Evolutionary conservation across 2,113 vertebrate species (phyloP), one percentile per base, ranked within the genome.

Genomic region (Fukomys damarensis): DNA sequence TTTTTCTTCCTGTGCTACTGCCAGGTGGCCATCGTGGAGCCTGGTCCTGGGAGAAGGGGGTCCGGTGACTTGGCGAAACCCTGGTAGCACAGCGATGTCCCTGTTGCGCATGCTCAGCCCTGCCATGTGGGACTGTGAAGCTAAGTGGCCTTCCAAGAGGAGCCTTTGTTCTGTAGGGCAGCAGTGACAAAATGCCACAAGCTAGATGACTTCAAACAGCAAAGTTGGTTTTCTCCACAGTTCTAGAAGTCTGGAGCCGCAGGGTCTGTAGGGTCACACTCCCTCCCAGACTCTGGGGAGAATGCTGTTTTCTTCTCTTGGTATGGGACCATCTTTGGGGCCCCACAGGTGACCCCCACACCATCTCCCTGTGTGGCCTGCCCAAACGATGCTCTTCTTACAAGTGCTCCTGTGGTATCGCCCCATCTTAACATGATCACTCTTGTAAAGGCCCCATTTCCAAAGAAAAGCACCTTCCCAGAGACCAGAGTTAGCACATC

Each of bases 21-120:
- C 0, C 0, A 59, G 20, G 32, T 1, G 20, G 52, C 52, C 11
- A 0, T 7, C 1, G 0, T 0, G 16, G 56, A 35, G 54, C 84
- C 16, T 0, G 1, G 24, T 72, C n/a, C 24, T 11, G 52, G 30
- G 35, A 32, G 30, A 81, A 7, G 0, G 22, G 22, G 32, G 41
- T 22, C 0, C 13, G 24, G 52, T 0, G 14, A 54, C 35, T 22
- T 70, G 46, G 17, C 24, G 9, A 56, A 56, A 52, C 32, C 41
- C 1, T 0, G 11, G 65, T 6, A 16, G 41, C 4, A 1, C 5
- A 17, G 76, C 0, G 1, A 26, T 2, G 0, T 20, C 72, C 4
- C 3, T 63, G 12, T 13, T 14, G 26, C 1, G 1, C 4, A 6
- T 0, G 11, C 1, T 4, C 9, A 43, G 63, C 43, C 54, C 30